Percentiles rank a stretch among this genome's conserved stretches.
Evolutionary conservation across 2,888 invertebrate species (phyloP).

Genomic region (Xestia ashworthii): DNA sequence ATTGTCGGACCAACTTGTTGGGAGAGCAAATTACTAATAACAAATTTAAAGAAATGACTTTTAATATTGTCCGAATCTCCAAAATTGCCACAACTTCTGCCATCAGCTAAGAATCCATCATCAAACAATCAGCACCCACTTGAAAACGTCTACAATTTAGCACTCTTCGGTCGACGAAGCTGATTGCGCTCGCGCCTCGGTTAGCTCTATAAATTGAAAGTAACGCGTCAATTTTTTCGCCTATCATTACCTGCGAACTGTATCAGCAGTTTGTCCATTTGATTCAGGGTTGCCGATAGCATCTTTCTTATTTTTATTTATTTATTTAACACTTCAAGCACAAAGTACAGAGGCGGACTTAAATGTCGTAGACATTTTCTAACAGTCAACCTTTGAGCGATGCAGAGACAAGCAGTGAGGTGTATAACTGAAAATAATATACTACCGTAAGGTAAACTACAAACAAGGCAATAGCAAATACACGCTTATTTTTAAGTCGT

Average conservation of each 20-base stretch:
- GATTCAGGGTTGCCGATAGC: slow-evolving; percentile 46
- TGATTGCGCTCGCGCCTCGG: slow-evolving; percentile 40
- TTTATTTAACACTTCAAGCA: too few species aligned
- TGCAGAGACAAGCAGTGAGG: too few species aligned
- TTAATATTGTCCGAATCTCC: not conserved
- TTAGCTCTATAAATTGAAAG: slow-evolving; percentile 65
- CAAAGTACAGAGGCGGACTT: too few species aligned
- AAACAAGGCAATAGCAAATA: too few species aligned
- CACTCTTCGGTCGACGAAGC: slow-evolving; percentile 2
- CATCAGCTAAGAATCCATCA: not conserved
- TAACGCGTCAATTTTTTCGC: slow-evolving; percentile 61
- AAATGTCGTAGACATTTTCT: too few species aligned
- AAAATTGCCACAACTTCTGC: not conserved
- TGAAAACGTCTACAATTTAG: slow-evolving; percentile 20
- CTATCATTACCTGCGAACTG: slow-evolving; percentile 61
- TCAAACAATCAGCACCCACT: slow-evolving; percentile 8
- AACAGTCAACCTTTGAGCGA: too few species aligned
- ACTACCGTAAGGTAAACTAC: too few species aligned
- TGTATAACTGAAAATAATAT: too few species aligned
- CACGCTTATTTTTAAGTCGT: too few species aligned
- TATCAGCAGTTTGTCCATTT: slow-evolving; percentile 53
- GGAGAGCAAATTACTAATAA: not conserved
- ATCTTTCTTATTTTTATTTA: not conserved
- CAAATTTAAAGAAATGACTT: not conserved
- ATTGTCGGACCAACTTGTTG: not conserved